Base-by-base conservation (phyloP, 2,113 vertebrate species). In the Phaetusa simplex region DNA sequence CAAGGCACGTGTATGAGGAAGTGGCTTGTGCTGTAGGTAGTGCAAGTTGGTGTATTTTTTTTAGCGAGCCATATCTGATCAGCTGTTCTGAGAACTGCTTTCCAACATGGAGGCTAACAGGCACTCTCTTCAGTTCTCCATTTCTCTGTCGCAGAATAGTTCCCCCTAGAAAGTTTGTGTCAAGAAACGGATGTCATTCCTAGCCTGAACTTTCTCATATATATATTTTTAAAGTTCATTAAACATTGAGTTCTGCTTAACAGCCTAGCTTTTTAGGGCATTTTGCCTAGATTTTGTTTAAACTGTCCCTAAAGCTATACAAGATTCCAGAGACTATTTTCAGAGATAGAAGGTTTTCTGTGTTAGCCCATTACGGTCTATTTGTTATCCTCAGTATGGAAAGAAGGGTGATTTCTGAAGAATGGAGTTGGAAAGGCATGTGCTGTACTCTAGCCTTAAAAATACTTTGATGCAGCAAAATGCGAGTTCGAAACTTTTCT, bases 331-430 rank as follows among this genome's bases (percentile, higher is more conserved):
- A 66, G 24, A 50, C 45, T 88, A 32, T 83, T 94, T 90, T 81
- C 74, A 88, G 74, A 88, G 36, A 36, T 16, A 40, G 42, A 50
- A 82, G 20, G 12, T 80, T 94, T 88, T 82, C 53, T 73, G 0
- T 84, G 27, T 91, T 87, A 70, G 69, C 32, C 49, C 36, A 70
- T 62, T 90, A 47, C 0, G 0, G 66, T 65, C n/a, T 82, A 38
- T 78, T 88, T 91, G 65, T 93, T 88, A 82, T 50, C 14, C 49
- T 88, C 27, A 43, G 12, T 38, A 36, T 86, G 50, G 38, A 77
- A 55, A 93, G 72, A 90, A 73, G 59, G 59, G 72, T 69, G n/a
- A 9, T 88, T 97, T 94, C 87, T 90, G 58, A 93, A 56, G 74
- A 88, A 62, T 50, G 26, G 38, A 56, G 49, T 58, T 80, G 21